Evolutionary conservation across 2,888 invertebrate genomes (phyloP).

Genomic region (Gonocerus acuteangulatus): DNA sequence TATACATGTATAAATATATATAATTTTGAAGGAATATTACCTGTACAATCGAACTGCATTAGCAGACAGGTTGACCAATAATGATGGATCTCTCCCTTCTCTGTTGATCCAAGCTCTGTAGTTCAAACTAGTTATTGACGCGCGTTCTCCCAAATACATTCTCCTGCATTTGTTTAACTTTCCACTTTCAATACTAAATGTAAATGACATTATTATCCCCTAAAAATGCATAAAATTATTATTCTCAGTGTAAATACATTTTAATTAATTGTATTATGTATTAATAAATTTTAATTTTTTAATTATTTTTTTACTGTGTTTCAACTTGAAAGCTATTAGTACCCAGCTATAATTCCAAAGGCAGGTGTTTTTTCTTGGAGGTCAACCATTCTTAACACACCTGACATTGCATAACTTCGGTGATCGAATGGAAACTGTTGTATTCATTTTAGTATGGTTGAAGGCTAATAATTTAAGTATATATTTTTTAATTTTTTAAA

Average conservation of each 20-base stretch:
- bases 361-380: too few species aligned
- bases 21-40: too few species aligned
- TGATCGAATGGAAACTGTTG: too few species aligned
- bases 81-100: slow-evolving; percentile 61
- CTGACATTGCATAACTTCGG: too few species aligned
- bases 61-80: slow-evolving; percentile 69
- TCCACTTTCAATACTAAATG: slow-evolving; percentile 59
- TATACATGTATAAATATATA: not conserved
- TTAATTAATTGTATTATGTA: not conserved
- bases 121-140: slow-evolving; percentile 64
- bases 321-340: too few species aligned
- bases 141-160: slow-evolving; percentile 52
- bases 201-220: slow-evolving; percentile 63
- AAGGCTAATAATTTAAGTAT: too few species aligned
- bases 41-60: slow-evolving; percentile 65
- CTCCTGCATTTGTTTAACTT: slow-evolving; percentile 60
- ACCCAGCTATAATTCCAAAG: too few species aligned
- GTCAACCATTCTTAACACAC: too few species aligned
- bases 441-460: too few species aligned
- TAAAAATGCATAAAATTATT: slow-evolving; percentile 21
- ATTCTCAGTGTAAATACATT: not conserved
- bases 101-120: slow-evolving; percentile 76
- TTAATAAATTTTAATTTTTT: too few species aligned
- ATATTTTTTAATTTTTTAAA: too few species aligned
- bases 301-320: too few species aligned